Evolutionary conservation across 2,797 vertebrate species (phyloP).

Genomic region (Poeciliopsis presidionis): DNA sequence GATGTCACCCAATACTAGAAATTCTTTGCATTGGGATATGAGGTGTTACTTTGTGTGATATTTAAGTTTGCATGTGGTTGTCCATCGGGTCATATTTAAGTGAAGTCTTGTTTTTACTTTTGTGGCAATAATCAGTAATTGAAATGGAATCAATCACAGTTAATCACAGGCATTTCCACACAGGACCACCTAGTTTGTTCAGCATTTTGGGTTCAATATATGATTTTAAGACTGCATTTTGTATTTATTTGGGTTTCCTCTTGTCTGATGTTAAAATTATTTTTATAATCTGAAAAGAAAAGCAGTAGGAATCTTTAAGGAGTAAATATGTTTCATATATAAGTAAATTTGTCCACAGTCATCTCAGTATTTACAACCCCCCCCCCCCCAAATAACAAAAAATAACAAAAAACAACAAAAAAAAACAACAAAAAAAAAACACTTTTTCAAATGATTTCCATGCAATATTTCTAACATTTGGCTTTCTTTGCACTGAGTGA

Average conservation of each 20-base stretch:
- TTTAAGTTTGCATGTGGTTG: background rate
- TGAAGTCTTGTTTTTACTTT: background rate
- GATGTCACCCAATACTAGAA: background rate
- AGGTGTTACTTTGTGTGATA: background rate
- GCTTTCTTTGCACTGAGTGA: constrained; percentile 5
- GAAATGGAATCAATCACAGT: background rate
- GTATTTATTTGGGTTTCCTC: background rate
- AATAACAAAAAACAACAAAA: background rate
- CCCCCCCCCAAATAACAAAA: background rate
- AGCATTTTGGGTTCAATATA: background rate
- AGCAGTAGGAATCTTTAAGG: background rate
- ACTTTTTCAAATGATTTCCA: background rate
- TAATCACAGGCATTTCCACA: background rate
- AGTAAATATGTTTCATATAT: background rate
- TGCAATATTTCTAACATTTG: constrained; percentile 12
- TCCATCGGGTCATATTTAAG: background rate
- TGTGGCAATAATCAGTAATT: background rate
- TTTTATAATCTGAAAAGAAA: background rate
- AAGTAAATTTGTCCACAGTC: background rate
- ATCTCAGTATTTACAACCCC: constrained; percentile 1
- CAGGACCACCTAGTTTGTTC: background rate
- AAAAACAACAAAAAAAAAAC: background rate
- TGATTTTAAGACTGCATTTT: background rate
- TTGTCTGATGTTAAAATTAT: background rate
- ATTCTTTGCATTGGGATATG: background rate